Evolutionary conservation across 2,797 vertebrate genomes (phyloP), one percentile per base, ranked within the genome.

Genomic region (Tapera naevia): DNA sequence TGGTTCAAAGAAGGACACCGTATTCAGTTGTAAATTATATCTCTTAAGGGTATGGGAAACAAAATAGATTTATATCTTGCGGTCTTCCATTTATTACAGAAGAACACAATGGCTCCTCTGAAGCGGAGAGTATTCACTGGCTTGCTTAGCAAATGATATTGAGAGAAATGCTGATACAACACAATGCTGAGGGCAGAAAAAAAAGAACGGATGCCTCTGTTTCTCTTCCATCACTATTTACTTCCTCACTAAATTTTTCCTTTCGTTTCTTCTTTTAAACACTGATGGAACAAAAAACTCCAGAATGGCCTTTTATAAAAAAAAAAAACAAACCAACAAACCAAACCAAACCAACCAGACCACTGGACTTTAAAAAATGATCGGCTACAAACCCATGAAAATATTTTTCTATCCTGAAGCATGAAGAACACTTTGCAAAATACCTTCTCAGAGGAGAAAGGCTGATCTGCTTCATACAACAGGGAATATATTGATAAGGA

Each of bases 401-500:
- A 70, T 75, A 75, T 91, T 86, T 83, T 87, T 84, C 65, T 91
- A 24, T 25, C 32, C 39, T 62, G 62, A 69, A 69, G 32, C 50
- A 62, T 14, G 35, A 92, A 85, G 45, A 85, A 43, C 0, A 0
- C 19, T 58, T 46, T 32, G 83, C 33, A 41, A 83, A 95, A 74
- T 30, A 35, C 16, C 32, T 66, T 56, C 43, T 81, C 58, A 60
- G 46, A 67, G 15, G 4, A 72, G 51, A 88, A 73, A 41, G 9
- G 51, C 27, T 86, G 69, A 76, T 64, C n/a, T 70, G 19, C 50
- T 56, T 11, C 43, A 51, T 9, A 58, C n/a, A 95, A 80, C 9
- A 80, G 39, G 25, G 43, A 92, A 15, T 66, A 85, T 64, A 95
- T 62, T 92, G 79, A 61, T 51, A 95, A 79, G 70, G 62, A 86